Conservation (phyloP, 1,140 invertebrate genomes). For the Ceratosolen solmsi region DNA sequence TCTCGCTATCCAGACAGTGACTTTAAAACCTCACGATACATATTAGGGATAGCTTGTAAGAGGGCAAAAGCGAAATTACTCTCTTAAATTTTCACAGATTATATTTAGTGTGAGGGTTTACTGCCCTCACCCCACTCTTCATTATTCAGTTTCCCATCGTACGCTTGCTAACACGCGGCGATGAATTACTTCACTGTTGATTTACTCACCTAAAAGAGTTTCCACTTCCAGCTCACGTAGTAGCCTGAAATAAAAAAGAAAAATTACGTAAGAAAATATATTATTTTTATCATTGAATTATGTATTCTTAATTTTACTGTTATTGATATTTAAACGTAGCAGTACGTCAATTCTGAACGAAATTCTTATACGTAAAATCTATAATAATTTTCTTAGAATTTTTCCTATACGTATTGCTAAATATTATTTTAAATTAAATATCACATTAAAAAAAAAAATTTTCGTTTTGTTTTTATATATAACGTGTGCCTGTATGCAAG, state of each 20-base stretch:
- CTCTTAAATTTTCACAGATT: not conserved
- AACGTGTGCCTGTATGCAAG: too few relatives aligned
- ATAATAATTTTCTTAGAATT: too few relatives aligned
- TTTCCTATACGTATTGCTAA: too few relatives aligned
- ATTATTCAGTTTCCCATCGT: not conserved
- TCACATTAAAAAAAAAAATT: too few relatives aligned
- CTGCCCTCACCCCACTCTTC: not conserved
- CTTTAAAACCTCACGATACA: not conserved
- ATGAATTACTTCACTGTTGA: conserved; percentile 1
- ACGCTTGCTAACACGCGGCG: not conserved
- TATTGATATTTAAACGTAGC: not conserved
- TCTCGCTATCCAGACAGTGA: not conserved
- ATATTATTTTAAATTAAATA: too few relatives aligned
- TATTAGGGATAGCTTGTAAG: not conserved
- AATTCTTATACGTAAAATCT: too few relatives aligned
- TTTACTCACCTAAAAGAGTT: conserved; percentile 38
- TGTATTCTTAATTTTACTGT: not conserved
- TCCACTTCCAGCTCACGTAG: conserved; percentile 23
- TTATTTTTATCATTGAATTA: not conserved
- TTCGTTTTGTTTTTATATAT: too few relatives aligned
- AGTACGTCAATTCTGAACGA: too few relatives aligned
- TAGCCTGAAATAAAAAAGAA: conserved; percentile 28
- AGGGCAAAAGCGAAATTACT: not conserved
- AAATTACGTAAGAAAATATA: not conserved
- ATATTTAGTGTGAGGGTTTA: conserved; percentile 17